Evolutionary conservation across 92 coral and sea anemone genomes (phyloP).

Genomic region (Montipora capitata): DNA sequence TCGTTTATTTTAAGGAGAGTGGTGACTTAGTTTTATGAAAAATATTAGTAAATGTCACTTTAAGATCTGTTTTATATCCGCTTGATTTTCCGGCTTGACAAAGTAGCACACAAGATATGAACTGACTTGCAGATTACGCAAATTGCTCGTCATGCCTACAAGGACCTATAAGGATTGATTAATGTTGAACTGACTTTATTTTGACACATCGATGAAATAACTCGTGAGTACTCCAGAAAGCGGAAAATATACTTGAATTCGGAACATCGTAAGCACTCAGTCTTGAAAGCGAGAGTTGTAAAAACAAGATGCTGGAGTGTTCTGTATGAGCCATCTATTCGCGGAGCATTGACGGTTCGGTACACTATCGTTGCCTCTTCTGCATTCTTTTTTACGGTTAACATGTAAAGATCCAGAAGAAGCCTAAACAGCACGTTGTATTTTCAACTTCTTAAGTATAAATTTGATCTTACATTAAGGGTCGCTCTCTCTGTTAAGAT

Average conservation of each 20-base stretch:
- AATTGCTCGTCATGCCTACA: neutral
- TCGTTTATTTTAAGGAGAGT: conserved; percentile 17
- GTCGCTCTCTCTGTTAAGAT: neutral
- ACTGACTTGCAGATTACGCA: neutral
- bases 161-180: neutral
- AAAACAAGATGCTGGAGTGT: neutral
- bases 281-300: neutral
- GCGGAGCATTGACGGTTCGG: neutral
- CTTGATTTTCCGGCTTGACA: conserved; percentile 19
- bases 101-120: neutral
- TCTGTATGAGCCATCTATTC: neutral
- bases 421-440: too few relatives aligned
- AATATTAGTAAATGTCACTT: conserved; percentile 27
- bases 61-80: conserved; percentile 9
- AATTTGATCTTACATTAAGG: too few relatives aligned
- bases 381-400: too few relatives aligned
- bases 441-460: too few relatives aligned
- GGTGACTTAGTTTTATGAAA: conserved; percentile 10
- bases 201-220: neutral
- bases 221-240: neutral
- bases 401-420: too few relatives aligned
- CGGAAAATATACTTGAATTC: neutral
- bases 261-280: neutral
- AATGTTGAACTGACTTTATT: neutral
- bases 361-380: too few relatives aligned